Conservation (phyloP, 2,888 invertebrate species). For the Ceramica pisi region DNA sequence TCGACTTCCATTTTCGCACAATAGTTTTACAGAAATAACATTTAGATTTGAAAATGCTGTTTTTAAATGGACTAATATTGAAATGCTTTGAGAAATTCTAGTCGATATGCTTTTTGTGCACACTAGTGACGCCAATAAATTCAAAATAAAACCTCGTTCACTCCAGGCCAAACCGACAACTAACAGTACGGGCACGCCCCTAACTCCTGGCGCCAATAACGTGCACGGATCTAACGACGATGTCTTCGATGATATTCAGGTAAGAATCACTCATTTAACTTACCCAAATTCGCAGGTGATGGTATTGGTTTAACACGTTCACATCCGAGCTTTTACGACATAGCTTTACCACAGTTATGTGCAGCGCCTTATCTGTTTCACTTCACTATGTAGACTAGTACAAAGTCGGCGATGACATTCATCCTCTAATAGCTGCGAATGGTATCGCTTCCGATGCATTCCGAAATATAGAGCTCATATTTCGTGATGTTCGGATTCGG, state of each 20-base stretch:
- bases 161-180: conserved; percentile 84
- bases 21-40: conserved; percentile 35
- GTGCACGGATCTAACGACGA: conserved; percentile 87
- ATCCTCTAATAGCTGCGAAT: conserved; percentile 67
- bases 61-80: conserved; percentile 17
- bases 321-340: conserved; percentile 84
- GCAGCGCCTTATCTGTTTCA: conserved; percentile 70
- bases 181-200: conserved; percentile 88
- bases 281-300: conserved; percentile 80
- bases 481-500: conserved; percentile 79
- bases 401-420: conserved; percentile 69
- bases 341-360: conserved; percentile 79
- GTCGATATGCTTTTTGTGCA: conserved; percentile 33
- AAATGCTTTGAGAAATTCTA: conserved; percentile 19
- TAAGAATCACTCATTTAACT: conserved; percentile 69
- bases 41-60: conserved; percentile 23
- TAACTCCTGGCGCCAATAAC: conserved; percentile 84
- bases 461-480: conserved; percentile 89
- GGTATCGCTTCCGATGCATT: conserved; percentile 76
- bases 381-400: conserved; percentile 74
- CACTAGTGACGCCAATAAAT: conserved; percentile 45
- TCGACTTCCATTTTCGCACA: conserved; percentile 41
- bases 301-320: conserved; percentile 89
- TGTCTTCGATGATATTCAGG: conserved; percentile 89
- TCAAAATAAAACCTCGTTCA: conserved; percentile 64